Conservation (phyloP, 1,140 invertebrate species). For the Brachionus sp. region DNA sequence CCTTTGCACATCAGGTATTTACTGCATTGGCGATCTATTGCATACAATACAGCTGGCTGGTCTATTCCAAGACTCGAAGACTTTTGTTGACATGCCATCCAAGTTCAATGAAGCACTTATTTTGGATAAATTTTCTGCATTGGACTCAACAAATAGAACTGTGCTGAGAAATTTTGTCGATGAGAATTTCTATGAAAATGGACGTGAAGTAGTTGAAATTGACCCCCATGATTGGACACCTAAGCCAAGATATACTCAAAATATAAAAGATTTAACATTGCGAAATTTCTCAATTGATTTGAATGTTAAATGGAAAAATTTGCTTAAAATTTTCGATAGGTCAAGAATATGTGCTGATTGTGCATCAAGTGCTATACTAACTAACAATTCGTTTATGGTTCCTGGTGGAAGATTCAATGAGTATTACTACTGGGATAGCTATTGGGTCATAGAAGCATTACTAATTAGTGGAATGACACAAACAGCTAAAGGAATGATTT, state of each 20-base stretch:
- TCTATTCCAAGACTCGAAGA: constrained; percentile 39
- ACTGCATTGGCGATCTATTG: constrained; percentile 23
- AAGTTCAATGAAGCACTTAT: neutral
- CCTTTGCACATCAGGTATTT: neutral
- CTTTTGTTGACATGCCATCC: constrained; percentile 34
- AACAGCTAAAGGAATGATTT: constrained; percentile 72
- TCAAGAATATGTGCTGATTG: constrained; percentile 10
- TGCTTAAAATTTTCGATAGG: constrained; percentile 8
- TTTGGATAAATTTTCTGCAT: neutral
- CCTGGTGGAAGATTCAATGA: constrained; percentile 82
- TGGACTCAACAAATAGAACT: neutral
- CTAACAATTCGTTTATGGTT: constrained; percentile 64
- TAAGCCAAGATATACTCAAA: neutral
- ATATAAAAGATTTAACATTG: constrained; percentile 15
- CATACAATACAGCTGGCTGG: constrained; percentile 26
- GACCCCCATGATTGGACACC: constrained; percentile 6
- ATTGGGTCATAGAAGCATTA: constrained; percentile 83
- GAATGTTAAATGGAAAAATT: constrained; percentile 36
- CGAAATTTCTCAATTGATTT: neutral
- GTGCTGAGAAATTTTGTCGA: constrained; percentile 1
- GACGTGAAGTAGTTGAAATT: neutral
- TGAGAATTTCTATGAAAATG: constrained; percentile 14
- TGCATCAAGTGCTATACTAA: neutral
- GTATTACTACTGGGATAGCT: constrained; percentile 90
- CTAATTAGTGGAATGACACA: constrained; percentile 74